Evolutionary conservation across 2,888 invertebrate species (phyloP), one percentile per base, ranked within the genome.

Genomic region (Belgica antarctica): DNA sequence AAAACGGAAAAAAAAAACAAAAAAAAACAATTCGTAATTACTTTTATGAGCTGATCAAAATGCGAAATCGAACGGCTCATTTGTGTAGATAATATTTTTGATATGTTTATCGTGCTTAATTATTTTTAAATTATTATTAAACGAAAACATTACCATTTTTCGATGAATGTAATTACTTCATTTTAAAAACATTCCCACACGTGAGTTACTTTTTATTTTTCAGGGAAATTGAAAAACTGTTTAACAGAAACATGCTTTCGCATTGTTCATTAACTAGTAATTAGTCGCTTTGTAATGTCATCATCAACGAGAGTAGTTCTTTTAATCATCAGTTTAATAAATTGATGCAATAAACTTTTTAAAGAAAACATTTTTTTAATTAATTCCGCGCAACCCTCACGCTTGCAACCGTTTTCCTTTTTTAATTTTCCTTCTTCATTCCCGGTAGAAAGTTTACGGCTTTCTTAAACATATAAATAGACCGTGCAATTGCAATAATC

Each of bases 401-500:
- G 41, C 2, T 41, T 15, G 31, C 31, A 31, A 10, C 31, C 31
- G 31, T 31, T 59, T 59, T 59, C 27, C 27, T 59, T 27, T 59
- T 59, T 59, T 59, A 59, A 59, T 59, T 59, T 52, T 24, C 59
- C 25, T 27, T 27, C 27, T 27, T 19, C n/a, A n/a, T 10, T 22
- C 25, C 3, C 10, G 59, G 22, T 24, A 25, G n/a, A 52, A 59
- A 12, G 27, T 52, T 52, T 24, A 59, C 59, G 27, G 59, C 25
- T 4, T 59, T 22, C 59, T 59, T 59, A 25, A 3, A 59, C 19
- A 25, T 27, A 62, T 25, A 68, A 47, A 68, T 52, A 68, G 68
- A 68, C 68, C 68, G 68, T 68, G 68, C 68, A 68, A 68, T 68
- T 68, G 68, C 57, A 57, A 52, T 68, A 68, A 57, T 68, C 57